These are phyloP conservation scores for Pristionchus maxplancki DNA, from an alignment of 2,888 invertebrate genomes.

Conservation along the genomic window DNA sequence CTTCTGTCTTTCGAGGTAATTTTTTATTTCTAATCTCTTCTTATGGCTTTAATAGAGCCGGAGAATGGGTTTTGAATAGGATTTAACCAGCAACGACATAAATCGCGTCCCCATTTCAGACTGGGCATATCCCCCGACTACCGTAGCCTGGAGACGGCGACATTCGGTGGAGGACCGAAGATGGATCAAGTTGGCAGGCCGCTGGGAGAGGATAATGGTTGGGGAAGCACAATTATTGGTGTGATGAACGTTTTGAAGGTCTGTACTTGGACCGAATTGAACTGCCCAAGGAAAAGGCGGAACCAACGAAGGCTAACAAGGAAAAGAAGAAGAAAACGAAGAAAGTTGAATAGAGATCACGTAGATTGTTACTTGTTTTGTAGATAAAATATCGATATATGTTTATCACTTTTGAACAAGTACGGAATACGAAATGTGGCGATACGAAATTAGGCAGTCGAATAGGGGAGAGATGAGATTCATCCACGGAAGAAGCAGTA, in stretches of 20 bases:
- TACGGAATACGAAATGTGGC: constrained; percentile 20
- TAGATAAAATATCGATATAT: neutral
- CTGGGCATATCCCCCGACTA: constrained; percentile 59
- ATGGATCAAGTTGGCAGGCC: constrained; percentile 51
- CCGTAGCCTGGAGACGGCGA: constrained; percentile 59
- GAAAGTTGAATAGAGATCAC: neutral
- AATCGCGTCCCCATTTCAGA: constrained; percentile 55
- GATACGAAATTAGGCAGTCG: constrained; percentile 29
- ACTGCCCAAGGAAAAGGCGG: constrained; percentile 11
- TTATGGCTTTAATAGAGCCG: too few species aligned
- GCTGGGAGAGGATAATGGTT: constrained; percentile 56
- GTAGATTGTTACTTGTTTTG: constrained; percentile 1
- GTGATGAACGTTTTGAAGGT: neutral
- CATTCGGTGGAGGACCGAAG: constrained; percentile 55
- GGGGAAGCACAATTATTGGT: neutral
- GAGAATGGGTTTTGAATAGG: too few species aligned
- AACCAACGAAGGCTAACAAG: neutral
- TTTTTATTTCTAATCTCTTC: too few species aligned
- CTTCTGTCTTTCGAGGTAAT: constrained; percentile 82
- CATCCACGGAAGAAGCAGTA: constrained; percentile 53
- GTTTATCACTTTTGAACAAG: constrained; percentile 44
- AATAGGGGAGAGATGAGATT: neutral
- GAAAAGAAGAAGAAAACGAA: constrained; percentile 37
- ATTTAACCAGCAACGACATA: neutral
- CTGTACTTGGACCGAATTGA: constrained; percentile 44